Conservation (phyloP, 2,888 invertebrate species). For the Lasioglossum malachurum region DNA sequence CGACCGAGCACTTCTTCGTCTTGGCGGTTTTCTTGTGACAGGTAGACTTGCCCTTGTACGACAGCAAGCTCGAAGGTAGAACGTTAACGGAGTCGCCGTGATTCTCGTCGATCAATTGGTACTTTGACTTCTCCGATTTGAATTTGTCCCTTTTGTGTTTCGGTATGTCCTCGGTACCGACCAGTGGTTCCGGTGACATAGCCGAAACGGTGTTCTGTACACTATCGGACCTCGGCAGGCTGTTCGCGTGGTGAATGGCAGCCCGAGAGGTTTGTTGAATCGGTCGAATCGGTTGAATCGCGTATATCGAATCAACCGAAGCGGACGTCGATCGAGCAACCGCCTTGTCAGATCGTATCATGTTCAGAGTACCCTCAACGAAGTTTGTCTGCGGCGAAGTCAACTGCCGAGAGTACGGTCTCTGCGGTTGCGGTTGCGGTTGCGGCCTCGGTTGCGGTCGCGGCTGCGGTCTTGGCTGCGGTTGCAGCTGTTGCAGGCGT, state of each 20-base stretch:
- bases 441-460: slow-evolving; percentile 3
- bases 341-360: slow-evolving; percentile 68
- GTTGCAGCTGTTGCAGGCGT: slow-evolving; percentile 72
- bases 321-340: slow-evolving; percentile 13
- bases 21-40: slow-evolving; percentile 77
- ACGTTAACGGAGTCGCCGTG: slow-evolving; percentile 81
- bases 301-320: slow-evolving; percentile 46
- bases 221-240: slow-evolving; percentile 70
- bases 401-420: slow-evolving; percentile 54
- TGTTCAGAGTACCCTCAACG: slow-evolving; percentile 72
- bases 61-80: slow-evolving; percentile 57
- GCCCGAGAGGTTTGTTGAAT: slow-evolving; percentile 72
- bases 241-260: slow-evolving; percentile 75
- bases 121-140: slow-evolving; percentile 85
- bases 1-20: slow-evolving; percentile 73
- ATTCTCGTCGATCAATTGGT: slow-evolving; percentile 86
- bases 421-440: slow-evolving; percentile 56
- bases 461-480: background rate
- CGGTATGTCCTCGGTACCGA: slow-evolving; percentile 73
- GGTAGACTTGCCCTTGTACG: slow-evolving; percentile 77
- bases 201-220: slow-evolving; percentile 73
- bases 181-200: slow-evolving; percentile 80
- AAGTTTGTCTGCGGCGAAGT: slow-evolving; percentile 77
- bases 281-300: slow-evolving; percentile 62
- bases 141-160: slow-evolving; percentile 84